A percentile compares a stretch with the other conserved stretches of the same genome.
Conservation (phyloP, 2,113 vertebrate genomes). For the Pampusana beccarii region DNA sequence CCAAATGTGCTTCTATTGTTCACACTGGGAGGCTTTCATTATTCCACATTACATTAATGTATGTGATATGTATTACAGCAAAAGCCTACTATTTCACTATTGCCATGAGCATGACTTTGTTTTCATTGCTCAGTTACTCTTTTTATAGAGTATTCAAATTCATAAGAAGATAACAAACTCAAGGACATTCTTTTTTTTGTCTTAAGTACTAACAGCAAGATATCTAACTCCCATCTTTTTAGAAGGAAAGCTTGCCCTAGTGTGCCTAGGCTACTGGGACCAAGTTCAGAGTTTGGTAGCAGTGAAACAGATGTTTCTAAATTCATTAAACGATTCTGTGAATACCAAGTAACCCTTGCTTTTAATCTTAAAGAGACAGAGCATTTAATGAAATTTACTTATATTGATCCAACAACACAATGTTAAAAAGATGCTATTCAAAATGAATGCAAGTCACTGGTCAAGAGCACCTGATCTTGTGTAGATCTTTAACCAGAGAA, state of each 20-base stretch:
- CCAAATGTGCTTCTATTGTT: neutral
- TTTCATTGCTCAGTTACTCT: neutral
- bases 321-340: neutral
- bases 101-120: neutral
- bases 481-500: neutral
- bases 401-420: neutral
- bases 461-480: neutral
- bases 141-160: neutral
- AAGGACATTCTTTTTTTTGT: neutral
- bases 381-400: neutral
- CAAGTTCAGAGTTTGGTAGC: neutral
- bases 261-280: neutral
- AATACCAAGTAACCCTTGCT: neutral
- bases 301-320: slow-evolving; percentile 19
- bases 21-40: neutral
- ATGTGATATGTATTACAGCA: neutral
- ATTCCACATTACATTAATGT: neutral
- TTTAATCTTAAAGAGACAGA: neutral
- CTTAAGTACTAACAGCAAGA: neutral
- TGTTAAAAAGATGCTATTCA: neutral
- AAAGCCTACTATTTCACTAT: neutral
- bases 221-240: neutral
- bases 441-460: neutral
- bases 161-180: neutral
- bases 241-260: neutral